Evolutionary conservation across 2,888 invertebrate genomes (phyloP), one percentile per base, ranked within the genome.

Genomic region (Lochmaea capreae): DNA sequence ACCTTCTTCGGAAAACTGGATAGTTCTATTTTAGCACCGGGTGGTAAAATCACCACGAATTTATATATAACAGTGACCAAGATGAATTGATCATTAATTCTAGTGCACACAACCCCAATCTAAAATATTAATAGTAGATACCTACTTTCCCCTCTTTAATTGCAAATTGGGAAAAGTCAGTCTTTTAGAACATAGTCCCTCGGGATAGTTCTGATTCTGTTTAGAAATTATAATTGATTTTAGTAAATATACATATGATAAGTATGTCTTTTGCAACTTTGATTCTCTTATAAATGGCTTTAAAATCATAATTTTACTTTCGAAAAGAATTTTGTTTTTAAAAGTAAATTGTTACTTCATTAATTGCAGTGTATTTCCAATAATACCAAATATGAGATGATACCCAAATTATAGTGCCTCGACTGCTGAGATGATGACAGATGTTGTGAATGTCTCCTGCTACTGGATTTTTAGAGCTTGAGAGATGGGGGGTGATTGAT

Each of bases 1-100:
- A 49, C 52, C 52, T 52, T 49, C 49, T 14, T 65, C n/a, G 12
- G 22, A 52, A 52, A 66, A 33, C 65, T 66, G 54, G 49, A 65
- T 46, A 65, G 46, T 65, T 65, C 65, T 65, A 65, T 65, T 52
- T 49, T 42, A 52, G 33, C 66, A 33, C 16, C n/a, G 52, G 6
- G 52, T 52, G 5, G 54, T 54, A 33, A 26, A 52, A 54, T 54
- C 52, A 66, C 18, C 39, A 54, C 39, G n/a, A 52, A 16, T 52
- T 66, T 66, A 39, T 57, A 39, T 14, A 54, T 67, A 42, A 57
- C 39, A 67, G 39, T 67, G 57, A 67, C 66, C 54, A 67, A 67
- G 66, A 67, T 67, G 16, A 67, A 67, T 67, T 54, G 66, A 67
- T 67, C 66, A 67, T 67, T 67, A 67, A 57, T 67, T 67, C 22